phyloP scores from a whole-genome alignment of 2,797 vertebrate genomes.

The Falco columbarius region DNA sequence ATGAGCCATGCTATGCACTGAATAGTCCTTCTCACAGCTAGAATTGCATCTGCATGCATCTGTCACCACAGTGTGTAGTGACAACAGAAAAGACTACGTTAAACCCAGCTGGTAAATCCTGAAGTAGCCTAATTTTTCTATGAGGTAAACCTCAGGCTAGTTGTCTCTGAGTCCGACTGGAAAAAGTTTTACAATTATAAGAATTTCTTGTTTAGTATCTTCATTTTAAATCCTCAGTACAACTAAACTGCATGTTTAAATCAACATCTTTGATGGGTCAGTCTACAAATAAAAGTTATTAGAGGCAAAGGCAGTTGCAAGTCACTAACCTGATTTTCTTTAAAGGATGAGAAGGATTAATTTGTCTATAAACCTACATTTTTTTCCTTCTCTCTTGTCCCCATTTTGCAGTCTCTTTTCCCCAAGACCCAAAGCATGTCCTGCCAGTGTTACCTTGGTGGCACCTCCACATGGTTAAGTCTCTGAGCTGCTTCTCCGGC shows the following conservation, averaged over 20 bases:
- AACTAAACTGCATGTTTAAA: background rate
- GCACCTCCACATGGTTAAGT: fast-evolving
- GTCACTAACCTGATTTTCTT: background rate
- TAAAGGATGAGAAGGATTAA: background rate
- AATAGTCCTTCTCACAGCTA: background rate
- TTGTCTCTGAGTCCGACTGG: background rate
- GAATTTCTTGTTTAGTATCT: background rate
- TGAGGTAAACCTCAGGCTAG: background rate
- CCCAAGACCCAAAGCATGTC: background rate
- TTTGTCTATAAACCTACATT: background rate
- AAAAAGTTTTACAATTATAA: background rate
- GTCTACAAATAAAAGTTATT: too few relatives aligned
- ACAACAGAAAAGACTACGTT: background rate
- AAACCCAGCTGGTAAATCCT: background rate
- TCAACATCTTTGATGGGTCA: background rate
- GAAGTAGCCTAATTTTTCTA: background rate
- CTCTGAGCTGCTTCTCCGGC: background rate
- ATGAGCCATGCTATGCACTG: background rate
- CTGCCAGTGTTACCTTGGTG: background rate
- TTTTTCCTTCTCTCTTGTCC: background rate
- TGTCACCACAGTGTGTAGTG: background rate
- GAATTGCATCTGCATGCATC: background rate
- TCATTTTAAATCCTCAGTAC: background rate
- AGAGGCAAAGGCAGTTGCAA: background rate
- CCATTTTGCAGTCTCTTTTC: background rate